Base-by-base conservation (phyloP, 2,113 vertebrate genomes). In the Lycocorax pyrrhopterus region DNA sequence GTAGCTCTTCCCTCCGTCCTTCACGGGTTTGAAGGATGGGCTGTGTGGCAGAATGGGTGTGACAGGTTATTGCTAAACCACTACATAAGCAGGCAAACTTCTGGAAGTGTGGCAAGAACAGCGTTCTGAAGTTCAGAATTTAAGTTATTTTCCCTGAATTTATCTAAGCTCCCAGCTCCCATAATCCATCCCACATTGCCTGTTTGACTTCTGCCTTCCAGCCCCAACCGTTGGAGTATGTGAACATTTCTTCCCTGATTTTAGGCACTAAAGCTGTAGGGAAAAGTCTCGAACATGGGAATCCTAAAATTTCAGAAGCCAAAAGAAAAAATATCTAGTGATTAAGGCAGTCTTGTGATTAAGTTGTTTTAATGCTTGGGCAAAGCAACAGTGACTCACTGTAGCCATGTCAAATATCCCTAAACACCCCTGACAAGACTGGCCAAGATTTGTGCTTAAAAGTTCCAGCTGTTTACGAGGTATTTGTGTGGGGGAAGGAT, bases 301-400 rank as follows among this genome's bases (percentile, higher is more conserved):
- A 75, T 43, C 12, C 21, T 43, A 85, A 76, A 51, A 46, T 85
- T 89, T 71, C 79, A 86, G 90, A 90, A 75, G n/a, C 35, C 39
- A 47, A 76, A 14, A n/a, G 12, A 7, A 44, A 72, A 81, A 43
- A 16, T 27, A 39, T 9, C 0, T 17, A 47, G 15, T 56, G n/a
- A 78, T 90, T 74, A 78, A 84, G 32, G 2, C 59, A 67, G 51
- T 72, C 90, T 79, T 84, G 44, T 96, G 90, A 94, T 92, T 37
- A 78, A 86, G 66, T 46, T 47, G 75, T 93, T 95, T 72, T 47
- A 93, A 85, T 52, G 33, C 39, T 75, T 75, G 83, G 83, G 83
- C 79, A 95, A 96, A 84, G 85, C n/a, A 86, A 25, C 44, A 81
- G 76, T 96, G 95, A 95, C 79, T 96, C 93, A 94, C 32, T 95